These are phyloP conservation scores for Poecilia velifera DNA, from an alignment of 2,797 vertebrate genomes.

Conservation along the genomic window DNA sequence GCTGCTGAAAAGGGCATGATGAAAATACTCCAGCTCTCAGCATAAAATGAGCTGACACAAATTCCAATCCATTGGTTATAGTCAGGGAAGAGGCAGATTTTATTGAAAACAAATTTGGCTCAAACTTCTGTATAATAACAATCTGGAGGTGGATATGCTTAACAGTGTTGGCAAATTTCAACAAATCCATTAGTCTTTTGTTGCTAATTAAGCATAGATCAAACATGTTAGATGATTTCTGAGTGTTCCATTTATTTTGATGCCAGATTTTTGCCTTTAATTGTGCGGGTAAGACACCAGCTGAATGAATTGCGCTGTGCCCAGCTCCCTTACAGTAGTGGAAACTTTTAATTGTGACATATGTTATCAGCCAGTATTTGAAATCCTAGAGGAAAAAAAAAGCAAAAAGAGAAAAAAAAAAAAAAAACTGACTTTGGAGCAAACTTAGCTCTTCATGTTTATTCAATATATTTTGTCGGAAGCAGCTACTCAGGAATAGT, in stretches of 20 bases:
- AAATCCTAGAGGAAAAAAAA: slow-evolving; percentile 15
- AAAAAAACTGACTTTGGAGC: slow-evolving; percentile 11
- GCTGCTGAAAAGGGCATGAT: slow-evolving; percentile 78
- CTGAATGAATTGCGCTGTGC: slow-evolving; percentile 15
- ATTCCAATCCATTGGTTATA: slow-evolving; percentile 65
- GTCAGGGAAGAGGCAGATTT: slow-evolving; percentile 45
- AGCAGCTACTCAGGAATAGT: slow-evolving; percentile 9
- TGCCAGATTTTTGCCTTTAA: neutral
- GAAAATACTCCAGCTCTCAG: slow-evolving; percentile 76
- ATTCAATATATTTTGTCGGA: slow-evolving; percentile 20
- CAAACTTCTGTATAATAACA: slow-evolving; percentile 33
- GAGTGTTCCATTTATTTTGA: neutral
- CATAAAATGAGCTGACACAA: slow-evolving; percentile 78
- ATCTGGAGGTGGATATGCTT: slow-evolving; percentile 9
- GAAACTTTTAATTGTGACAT: neutral
- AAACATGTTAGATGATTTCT: slow-evolving; percentile 13
- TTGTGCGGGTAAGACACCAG: slow-evolving; percentile 13
- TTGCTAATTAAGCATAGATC: neutral
- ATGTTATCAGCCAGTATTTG: slow-evolving; percentile 1
- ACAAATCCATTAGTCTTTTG: slow-evolving; percentile 21
- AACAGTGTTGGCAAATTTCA: neutral
- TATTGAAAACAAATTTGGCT: slow-evolving; percentile 47
- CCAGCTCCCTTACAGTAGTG: neutral
- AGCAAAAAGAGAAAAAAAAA: slow-evolving; percentile 14
- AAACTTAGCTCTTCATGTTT: slow-evolving; percentile 19